Percentiles rank a stretch among this genome's conserved stretches.
Conservation (phyloP, 2,888 invertebrate genomes). For the Saturnia pavonia region DNA sequence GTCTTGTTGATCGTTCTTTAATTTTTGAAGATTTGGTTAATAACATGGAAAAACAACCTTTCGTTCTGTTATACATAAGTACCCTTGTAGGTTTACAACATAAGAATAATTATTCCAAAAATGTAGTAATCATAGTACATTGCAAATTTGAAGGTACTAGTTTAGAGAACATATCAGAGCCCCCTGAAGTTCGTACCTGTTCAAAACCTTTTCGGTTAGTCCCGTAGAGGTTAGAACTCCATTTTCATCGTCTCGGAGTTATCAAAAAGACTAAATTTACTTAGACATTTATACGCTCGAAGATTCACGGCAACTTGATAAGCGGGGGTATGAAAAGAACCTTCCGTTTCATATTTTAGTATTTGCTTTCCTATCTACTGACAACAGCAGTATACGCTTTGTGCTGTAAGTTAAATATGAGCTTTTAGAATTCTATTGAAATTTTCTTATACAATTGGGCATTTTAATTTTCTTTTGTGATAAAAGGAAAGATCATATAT, state of each 20-base stretch:
- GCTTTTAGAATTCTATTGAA: not conserved
- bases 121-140: too few relatives aligned
- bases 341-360: conserved; percentile 16
- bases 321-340: conserved; percentile 22
- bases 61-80: too few relatives aligned
- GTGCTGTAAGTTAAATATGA: conserved; percentile 9
- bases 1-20: too few relatives aligned
- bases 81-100: too few relatives aligned
- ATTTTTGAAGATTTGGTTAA: too few relatives aligned
- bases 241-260: conserved; percentile 35
- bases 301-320: conserved; percentile 28
- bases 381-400: conserved; percentile 1
- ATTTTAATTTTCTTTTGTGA: too few relatives aligned
- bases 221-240: conserved; percentile 26
- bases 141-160: not conserved
- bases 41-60: too few relatives aligned
- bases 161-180: not conserved
- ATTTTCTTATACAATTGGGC: not conserved
- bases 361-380: conserved; percentile 14
- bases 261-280: conserved; percentile 36
- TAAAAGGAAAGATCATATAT: too few relatives aligned
- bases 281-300: conserved; percentile 32
- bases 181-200: conserved; percentile 14
- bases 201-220: conserved; percentile 19
- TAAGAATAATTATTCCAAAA: too few relatives aligned